Evolutionary conservation across 1,140 invertebrate species (phyloP), one percentile per base, ranked within the genome.

Genomic region (Alviniconcha marisindica): DNA sequence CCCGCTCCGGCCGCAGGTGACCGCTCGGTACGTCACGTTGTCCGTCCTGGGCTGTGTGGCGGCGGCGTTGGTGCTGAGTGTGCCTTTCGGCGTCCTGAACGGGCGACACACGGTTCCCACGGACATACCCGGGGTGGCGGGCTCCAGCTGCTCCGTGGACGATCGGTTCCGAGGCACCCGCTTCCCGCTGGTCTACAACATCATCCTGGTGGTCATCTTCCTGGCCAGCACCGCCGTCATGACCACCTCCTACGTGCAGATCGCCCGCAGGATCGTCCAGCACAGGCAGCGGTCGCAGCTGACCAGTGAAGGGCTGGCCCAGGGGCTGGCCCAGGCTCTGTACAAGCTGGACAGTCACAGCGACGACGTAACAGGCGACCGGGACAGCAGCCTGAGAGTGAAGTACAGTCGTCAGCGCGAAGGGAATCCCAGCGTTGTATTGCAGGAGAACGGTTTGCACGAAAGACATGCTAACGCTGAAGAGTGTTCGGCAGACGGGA

Each of bases 111-210:
- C 81, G 14, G 77, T 81, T 3, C 18, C 63, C 10, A 84, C 79
- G 10, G 60, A 28, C 1, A 66, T 73, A 38, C 31, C 71, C n/a
- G 81, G 76, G 2, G 74, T 85, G 18, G 31, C n/a, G 18, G 83
- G 83, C 0, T 79, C 63, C 24, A 82, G 83, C 36, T 86, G 85
- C 77, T 81, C 82, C 5, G 44, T 82, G 21, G 83, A 83, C n/a
- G 83, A 85, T 74, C 24, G 2, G 12, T 85, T 83, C 60, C 18
- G 78, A 7, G 56, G 56, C 28, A 80, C 84, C 24, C 56, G 51
- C 12, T 85, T 81, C 42, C 84, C 85, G 28, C 44, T 81, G 36
- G 36, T 82, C n/a, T 84, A 81, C 77, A 44, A 74, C 24, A 73
- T 40, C 0, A 36, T 83, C 18, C 81, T 83, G 10, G 31, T 84